phyloP scores from a whole-genome alignment of 2,113 vertebrate species.

The Pionites leucogaster region DNA sequence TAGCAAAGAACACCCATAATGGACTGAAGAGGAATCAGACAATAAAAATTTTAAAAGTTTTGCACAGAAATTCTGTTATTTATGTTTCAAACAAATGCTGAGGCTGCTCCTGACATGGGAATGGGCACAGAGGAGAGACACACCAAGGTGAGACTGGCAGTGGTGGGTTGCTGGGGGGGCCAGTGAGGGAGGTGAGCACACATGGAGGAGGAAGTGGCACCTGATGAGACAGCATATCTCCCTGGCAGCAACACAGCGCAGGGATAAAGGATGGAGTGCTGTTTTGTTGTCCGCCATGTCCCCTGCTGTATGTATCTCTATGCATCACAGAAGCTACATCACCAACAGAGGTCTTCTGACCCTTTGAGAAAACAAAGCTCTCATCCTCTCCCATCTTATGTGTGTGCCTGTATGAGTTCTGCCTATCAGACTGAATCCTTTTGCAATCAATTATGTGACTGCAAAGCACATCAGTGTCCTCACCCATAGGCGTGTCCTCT shows the following conservation, averaged over 20 bases:
- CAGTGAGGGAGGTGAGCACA: rapidly evolving
- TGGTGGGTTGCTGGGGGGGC: not conserved
- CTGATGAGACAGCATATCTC: rapidly evolving
- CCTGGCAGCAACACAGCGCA: not conserved
- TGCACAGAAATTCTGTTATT: not conserved
- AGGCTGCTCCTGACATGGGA: not conserved
- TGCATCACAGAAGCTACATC: not conserved
- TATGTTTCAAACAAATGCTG: not conserved
- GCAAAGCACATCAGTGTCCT: not conserved
- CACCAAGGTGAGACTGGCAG: rapidly evolving
- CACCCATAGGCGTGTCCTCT: rapidly evolving
- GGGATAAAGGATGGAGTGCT: not conserved
- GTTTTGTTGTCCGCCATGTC: not conserved
- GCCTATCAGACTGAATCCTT: rapidly evolving
- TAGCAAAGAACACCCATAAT: not conserved
- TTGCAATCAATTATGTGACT: rapidly evolving
- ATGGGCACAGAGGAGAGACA: not conserved
- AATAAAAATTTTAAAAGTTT: slow-evolving; percentile 48
- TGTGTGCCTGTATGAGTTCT: not conserved
- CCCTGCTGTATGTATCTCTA: rapidly evolving
- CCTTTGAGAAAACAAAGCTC: not conserved
- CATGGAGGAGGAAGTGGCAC: not conserved
- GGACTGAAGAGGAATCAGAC: slow-evolving; percentile 23
- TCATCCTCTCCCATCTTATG: not conserved
- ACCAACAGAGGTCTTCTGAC: not conserved